Evolutionary conservation across 2,888 invertebrate species (phyloP), one percentile per base, ranked within the genome.

Genomic region (Megaustenia siamemsis): DNA sequence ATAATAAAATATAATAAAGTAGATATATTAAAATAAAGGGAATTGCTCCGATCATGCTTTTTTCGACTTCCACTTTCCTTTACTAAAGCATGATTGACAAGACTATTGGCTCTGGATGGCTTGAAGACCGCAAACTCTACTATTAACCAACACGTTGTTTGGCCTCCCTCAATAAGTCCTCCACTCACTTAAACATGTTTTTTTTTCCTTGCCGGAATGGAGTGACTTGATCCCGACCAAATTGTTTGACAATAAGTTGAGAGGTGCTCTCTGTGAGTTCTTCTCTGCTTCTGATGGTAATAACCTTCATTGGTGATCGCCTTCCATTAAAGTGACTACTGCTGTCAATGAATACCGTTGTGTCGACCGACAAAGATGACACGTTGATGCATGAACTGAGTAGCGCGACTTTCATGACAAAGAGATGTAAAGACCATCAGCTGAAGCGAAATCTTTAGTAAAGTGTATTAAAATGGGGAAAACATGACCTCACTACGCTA

Each of bases 241-340:
- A 60, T 28, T 60, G 28, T 60, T 60, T 60, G 60, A 60, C 60
- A 60, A n/a, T 60, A 28, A n/a, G 60, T 60, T n/a, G 28, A 60
- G n/a, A 60, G 4, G 24, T 56, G 56, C 21, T 4, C 15, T 4
- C 3, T 15, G 56, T 21, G 10, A 60, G n/a, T 28, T 60, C 28
- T n/a, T 60, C 28, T n/a, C n/a, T 28, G 8, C 6, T n/a, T 60
- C 3, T 60, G n/a, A n/a, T 1, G n/a, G 60, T 28, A 12, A n/a
- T 60, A 12, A 28, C 28, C n/a, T n/a, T n/a, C 60, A 4, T 4
- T n/a, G 5, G 12, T 24, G 28, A n/a, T 28, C n/a, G 28, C 28
- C 28, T n/a, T 28, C 10, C 24, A 6, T n/a, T 60, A 4, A 60
- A 60, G 60, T 28, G 28, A n/a, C 21, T 6, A 21, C 28, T 28